These are phyloP conservation scores for Panurus biarmicus DNA, from an alignment of 2,113 vertebrate genomes.

Conservation along the genomic window DNA sequence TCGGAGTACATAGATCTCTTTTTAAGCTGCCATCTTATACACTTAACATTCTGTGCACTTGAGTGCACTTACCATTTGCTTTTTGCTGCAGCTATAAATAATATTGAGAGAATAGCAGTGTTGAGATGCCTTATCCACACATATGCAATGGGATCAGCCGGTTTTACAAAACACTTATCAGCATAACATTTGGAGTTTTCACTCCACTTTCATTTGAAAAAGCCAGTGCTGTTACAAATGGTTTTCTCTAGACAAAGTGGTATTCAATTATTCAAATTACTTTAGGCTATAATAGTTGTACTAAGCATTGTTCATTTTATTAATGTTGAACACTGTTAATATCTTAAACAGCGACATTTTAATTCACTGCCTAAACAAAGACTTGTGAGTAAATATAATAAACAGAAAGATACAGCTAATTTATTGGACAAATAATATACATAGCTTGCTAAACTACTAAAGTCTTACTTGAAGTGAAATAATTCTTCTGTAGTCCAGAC, in stretches of 20 bases:
- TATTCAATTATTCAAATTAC: slow-evolving; percentile 3
- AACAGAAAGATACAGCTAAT: neutral
- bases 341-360: neutral
- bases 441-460: neutral
- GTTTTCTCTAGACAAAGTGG: neutral
- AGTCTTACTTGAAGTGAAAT: neutral
- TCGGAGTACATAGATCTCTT: neutral
- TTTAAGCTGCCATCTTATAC: slow-evolving; percentile 12
- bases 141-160: neutral
- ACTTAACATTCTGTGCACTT: slow-evolving; percentile 18
- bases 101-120: neutral
- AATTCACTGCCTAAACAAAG: neutral
- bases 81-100: slow-evolving; percentile 39
- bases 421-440: neutral
- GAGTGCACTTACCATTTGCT: neutral
- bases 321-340: neutral
- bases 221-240: neutral
- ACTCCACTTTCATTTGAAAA: neutral
- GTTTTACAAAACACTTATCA: slow-evolving; percentile 10
- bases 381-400: neutral
- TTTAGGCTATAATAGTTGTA: neutral
- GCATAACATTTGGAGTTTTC: neutral
- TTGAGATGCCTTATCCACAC: neutral
- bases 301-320: neutral
- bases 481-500: neutral